Evolutionary conservation across 2,888 invertebrate genomes (phyloP).

Genomic region (Macrosiphum euphorbiae): DNA sequence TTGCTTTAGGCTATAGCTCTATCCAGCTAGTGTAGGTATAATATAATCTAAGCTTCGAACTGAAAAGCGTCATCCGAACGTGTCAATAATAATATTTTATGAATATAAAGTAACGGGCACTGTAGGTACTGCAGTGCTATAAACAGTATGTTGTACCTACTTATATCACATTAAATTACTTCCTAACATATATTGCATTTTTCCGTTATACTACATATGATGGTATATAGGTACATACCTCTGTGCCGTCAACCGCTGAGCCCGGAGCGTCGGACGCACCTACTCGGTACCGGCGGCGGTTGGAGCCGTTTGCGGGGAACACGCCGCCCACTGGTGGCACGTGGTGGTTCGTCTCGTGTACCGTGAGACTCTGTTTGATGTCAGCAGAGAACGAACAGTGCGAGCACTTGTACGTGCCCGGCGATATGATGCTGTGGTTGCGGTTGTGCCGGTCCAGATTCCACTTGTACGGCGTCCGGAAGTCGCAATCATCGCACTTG

Average conservation of each 20-base stretch:
- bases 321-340: conserved; percentile 81
- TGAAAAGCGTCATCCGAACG: too few relatives aligned
- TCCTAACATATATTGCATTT: background rate
- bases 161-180: background rate
- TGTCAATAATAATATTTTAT: background rate
- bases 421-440: conserved; percentile 82
- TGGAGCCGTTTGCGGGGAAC: conserved; percentile 67
- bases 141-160: too few relatives aligned
- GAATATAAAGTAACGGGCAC: background rate
- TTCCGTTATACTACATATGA: background rate
- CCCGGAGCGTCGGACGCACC: conserved; percentile 77
- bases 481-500: conserved; percentile 93
- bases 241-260: conserved; percentile 68
- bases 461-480: conserved; percentile 87
- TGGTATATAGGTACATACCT: conserved; percentile 64
- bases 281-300: conserved; percentile 78
- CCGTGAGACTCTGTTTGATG: conserved; percentile 91
- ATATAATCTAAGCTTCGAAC: too few relatives aligned
- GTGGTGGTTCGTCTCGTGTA: conserved; percentile 93
- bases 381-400: conserved; percentile 92
- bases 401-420: conserved; percentile 86
- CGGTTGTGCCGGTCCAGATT: conserved; percentile 94
- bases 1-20: too few relatives aligned
- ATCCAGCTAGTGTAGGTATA: too few relatives aligned
- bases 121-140: background rate